Evolutionary conservation across 2,888 invertebrate genomes (phyloP), one percentile per base, ranked within the genome.

Genomic region (Dicycla oo): DNA sequence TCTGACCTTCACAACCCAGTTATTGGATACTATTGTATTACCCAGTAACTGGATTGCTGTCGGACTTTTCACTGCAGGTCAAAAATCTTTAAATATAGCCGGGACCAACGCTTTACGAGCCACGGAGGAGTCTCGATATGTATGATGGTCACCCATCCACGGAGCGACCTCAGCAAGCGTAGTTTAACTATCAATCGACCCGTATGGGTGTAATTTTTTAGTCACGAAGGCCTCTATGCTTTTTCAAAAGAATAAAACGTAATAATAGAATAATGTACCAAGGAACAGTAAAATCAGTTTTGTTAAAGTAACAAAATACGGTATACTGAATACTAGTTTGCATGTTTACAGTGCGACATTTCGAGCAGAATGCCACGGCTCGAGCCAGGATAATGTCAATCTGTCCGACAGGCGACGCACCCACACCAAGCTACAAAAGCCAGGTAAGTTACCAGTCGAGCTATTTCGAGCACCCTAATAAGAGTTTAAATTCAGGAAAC

Each of bases 301-400:
- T 51, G 66, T 67, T 74, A 53, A 81, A 68, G 57, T 68, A 71
- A 65, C 64, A 43, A 71, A 69, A 70, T 75, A 71, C 71, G 64
- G 63, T 75, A 69, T 58, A 69, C 79, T 82, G 80, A 87, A 83
- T 83, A 72, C 82, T 82, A 76, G 78, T 81, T 80, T 79, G 79
- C 79, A 83, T 80, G 83, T 86, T 80, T 80, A 80, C 83, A 69
- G 69, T 64, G 84, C 82, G 87, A 88, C 88, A 87, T 89, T 89
- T 87, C 75, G 80, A 82, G 78, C 74, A 74, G 82, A 88, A 88
- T 88, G 87, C 83, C 88, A 85, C 72, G 73, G 80, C 81, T 78
- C 73, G 68, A 75, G 77, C 75, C 57, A 77, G 88, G 84, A 88
- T 89, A 89, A 89, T 88, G 88, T 87, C 89, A 89, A 77, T 81